These are phyloP conservation scores for Bacillus rossius DNA, from an alignment of 1,140 invertebrate species.

Conservation along the genomic window DNA sequence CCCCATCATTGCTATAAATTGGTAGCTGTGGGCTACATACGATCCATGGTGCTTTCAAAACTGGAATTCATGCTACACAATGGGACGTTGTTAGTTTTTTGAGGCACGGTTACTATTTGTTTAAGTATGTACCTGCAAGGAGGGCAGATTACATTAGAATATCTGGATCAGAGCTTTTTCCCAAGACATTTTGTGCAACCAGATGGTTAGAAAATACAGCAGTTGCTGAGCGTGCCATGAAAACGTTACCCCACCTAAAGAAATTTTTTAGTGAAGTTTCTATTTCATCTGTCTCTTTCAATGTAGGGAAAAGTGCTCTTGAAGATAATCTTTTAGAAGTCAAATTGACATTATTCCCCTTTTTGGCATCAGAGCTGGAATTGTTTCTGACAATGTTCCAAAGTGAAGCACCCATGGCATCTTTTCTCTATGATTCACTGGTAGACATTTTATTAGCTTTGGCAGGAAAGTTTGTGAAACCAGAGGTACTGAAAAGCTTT, in stretches of 20 bases:
- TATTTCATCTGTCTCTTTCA: too few species aligned
- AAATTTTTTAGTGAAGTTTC: too few species aligned
- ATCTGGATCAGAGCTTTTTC: conserved; percentile 6
- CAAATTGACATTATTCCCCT: too few species aligned
- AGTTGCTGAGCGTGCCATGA: conserved; percentile 13
- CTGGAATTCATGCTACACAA: background rate
- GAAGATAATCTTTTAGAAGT: too few species aligned
- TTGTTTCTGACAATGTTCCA: too few species aligned
- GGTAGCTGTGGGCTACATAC: conserved; percentile 23
- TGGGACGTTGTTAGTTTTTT: conserved; percentile 1
- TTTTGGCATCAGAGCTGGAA: too few species aligned
- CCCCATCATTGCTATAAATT: conserved; percentile 14
- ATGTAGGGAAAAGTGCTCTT: too few species aligned
- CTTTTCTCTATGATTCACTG: too few species aligned
- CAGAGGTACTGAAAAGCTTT: too few species aligned
- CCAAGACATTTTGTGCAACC: conserved; percentile 9
- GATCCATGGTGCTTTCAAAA: conserved; percentile 21
- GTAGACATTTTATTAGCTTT: too few species aligned
- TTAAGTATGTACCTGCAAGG: conserved; percentile 10
- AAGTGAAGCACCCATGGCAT: too few species aligned
- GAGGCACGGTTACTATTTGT: conserved; percentile 12
- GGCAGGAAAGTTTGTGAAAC: too few species aligned
- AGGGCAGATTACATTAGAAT: conserved; percentile 9
- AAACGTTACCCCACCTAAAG: conserved; percentile 5
- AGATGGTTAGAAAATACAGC: conserved; percentile 16